phyloP scores from a whole-genome alignment of 2,888 invertebrate genomes.

The Melitaea athalia region DNA sequence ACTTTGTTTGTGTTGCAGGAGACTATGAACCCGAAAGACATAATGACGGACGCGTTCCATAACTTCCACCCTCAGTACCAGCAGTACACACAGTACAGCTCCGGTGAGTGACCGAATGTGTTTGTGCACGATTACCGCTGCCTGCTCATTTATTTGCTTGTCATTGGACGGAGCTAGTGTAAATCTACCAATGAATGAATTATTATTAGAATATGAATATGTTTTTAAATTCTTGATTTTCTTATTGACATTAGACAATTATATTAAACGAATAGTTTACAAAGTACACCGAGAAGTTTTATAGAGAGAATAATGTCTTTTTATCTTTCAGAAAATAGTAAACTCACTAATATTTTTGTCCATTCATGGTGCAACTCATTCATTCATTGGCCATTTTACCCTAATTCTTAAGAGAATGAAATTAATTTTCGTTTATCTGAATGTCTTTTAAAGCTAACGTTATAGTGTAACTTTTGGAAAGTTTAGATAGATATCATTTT shows the following conservation, averaged over 20 bases:
- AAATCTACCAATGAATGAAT: background rate
- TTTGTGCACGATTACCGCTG: constrained; percentile 45
- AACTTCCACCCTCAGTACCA: constrained; percentile 99
- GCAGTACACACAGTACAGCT: constrained; percentile 98
- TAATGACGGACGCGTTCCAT: constrained; percentile 99
- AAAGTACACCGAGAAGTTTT: too few relatives aligned
- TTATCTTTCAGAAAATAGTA: too few relatives aligned
- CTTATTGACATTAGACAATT: too few relatives aligned
- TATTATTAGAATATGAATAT: background rate
- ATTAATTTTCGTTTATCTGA: too few relatives aligned
- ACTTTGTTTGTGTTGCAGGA: constrained; percentile 82
- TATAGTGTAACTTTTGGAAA: constrained; percentile 1
- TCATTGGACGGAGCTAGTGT: constrained; percentile 27
- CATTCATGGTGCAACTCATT: background rate
- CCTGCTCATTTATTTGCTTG: constrained; percentile 63
- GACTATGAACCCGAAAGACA: constrained; percentile 99
- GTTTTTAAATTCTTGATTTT: too few relatives aligned
- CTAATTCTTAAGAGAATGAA: too few relatives aligned
- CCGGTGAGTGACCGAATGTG: constrained; percentile 84
- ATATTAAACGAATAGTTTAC: too few relatives aligned
- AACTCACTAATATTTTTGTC: too few relatives aligned
- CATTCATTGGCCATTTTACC: too few relatives aligned
- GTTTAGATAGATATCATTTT: too few relatives aligned
- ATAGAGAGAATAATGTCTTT: too few relatives aligned
- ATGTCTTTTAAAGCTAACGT: too few relatives aligned